Conservation (phyloP, 92 coral and sea anemone genomes). For the Muricea muricata region DNA sequence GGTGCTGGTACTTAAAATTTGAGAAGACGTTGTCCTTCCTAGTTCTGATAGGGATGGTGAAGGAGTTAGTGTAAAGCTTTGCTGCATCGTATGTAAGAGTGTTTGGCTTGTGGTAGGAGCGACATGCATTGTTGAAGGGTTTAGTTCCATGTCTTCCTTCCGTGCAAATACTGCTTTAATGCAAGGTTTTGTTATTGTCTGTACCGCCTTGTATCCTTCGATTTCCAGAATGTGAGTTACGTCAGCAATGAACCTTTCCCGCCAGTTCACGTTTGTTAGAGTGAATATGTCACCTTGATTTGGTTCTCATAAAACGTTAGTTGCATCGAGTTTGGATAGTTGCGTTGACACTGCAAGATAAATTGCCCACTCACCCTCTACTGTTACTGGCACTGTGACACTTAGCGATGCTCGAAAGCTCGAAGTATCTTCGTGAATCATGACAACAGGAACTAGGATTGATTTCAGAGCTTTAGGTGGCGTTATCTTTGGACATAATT, state of each 20-base stretch:
- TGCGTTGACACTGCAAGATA: slow-evolving; percentile 43
- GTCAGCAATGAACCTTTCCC: background rate
- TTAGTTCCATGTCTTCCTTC: background rate
- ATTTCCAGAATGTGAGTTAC: background rate
- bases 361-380: slow-evolving; percentile 55
- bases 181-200: background rate
- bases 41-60: background rate
- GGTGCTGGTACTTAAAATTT: background rate
- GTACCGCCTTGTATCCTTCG: background rate
- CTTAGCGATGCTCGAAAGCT: slow-evolving; percentile 42
- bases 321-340: background rate
- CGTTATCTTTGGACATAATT: slow-evolving; percentile 11
- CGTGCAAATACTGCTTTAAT: slow-evolving; percentile 9
- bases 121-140: background rate
- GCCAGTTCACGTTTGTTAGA: background rate
- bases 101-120: background rate
- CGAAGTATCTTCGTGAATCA: slow-evolving; percentile 25
- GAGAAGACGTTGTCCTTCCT: background rate
- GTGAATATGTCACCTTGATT: slow-evolving; percentile 7
- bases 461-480: background rate
- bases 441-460: background rate
- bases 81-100: background rate
- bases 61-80: background rate
- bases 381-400: slow-evolving; percentile 28
- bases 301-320: background rate